phyloP scores from a whole-genome alignment of 2,113 vertebrate genomes.

The Nansenia antarctica region DNA sequence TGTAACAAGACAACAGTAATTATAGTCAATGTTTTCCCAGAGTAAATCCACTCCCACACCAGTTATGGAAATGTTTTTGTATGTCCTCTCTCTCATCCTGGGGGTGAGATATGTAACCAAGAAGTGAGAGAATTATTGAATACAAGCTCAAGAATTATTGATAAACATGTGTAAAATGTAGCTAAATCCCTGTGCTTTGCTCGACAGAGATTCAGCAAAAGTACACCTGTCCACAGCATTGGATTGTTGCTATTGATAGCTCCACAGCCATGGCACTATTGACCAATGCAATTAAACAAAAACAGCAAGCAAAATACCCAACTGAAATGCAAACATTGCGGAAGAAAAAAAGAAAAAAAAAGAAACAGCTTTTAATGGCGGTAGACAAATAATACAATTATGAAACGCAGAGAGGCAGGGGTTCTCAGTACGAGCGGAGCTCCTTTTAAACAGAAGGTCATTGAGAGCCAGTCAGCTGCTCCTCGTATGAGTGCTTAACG shows the following conservation, averaged over 20 bases:
- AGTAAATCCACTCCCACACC: too few relatives aligned
- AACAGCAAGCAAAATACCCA: constrained; percentile 66
- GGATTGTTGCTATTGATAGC: constrained; percentile 12
- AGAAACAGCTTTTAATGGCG: constrained; percentile 60
- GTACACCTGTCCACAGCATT: neutral
- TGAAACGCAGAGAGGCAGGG: constrained; percentile 70
- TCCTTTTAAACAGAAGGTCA: constrained; percentile 92
- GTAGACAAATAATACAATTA: constrained; percentile 60
- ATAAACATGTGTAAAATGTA: constrained; percentile 14
- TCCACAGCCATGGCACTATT: constrained; percentile 28
- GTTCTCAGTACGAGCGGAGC: constrained; percentile 86
- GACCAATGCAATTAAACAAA: constrained; percentile 48
- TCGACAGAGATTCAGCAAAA: constrained; percentile 16
- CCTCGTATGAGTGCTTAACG: constrained; percentile 94
- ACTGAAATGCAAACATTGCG: constrained; percentile 56
- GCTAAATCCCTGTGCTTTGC: neutral
- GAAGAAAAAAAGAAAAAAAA: too few relatives aligned
- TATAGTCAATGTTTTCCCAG: too few relatives aligned
- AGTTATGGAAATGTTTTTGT: too few relatives aligned
- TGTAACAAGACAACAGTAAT: too few relatives aligned
- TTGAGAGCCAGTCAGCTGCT: constrained; percentile 96
- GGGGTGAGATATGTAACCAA: too few relatives aligned
- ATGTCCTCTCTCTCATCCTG: too few relatives aligned
- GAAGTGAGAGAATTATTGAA: too few relatives aligned
- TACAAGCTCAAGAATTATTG: too few relatives aligned